Evolutionary conservation across 2,113 vertebrate species (phyloP).

Genomic region (Heptranchias perlo): DNA sequence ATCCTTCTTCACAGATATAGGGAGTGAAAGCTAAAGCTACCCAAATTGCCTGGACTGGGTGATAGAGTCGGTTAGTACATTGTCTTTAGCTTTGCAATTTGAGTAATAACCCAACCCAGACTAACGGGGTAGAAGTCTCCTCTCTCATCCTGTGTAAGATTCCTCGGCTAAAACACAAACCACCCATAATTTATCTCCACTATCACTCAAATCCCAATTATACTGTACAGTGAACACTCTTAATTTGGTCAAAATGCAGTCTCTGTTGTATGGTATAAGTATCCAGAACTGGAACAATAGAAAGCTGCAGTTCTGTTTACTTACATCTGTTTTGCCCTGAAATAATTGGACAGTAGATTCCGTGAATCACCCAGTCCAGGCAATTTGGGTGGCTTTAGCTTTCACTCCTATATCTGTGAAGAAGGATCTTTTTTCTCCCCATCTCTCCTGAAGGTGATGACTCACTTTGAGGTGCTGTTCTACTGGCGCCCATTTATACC

Average conservation of each 20-base stretch:
- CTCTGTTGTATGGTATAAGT: not conserved
- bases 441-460: not conserved
- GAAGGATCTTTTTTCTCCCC: not conserved
- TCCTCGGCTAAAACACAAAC: not conserved
- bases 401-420: not conserved
- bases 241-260: not conserved
- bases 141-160: not conserved
- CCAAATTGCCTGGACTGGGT: not conserved
- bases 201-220: not conserved
- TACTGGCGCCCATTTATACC: not conserved
- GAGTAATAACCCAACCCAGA: not conserved
- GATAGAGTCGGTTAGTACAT: not conserved
- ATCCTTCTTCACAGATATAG: not conserved
- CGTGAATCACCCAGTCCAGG: not conserved
- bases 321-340: not conserved
- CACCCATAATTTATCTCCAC: not conserved
- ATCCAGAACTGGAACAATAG: not conserved
- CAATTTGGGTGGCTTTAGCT: not conserved
- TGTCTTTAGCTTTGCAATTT: not conserved
- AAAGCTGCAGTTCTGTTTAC: not conserved
- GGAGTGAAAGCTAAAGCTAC: not conserved
- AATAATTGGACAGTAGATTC: not conserved
- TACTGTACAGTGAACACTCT: not conserved
- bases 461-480: not conserved
- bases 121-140: not conserved